These are phyloP conservation scores for Neotoma lepida DNA, from an alignment of 2,113 vertebrate species.

Conservation along the genomic window DNA sequence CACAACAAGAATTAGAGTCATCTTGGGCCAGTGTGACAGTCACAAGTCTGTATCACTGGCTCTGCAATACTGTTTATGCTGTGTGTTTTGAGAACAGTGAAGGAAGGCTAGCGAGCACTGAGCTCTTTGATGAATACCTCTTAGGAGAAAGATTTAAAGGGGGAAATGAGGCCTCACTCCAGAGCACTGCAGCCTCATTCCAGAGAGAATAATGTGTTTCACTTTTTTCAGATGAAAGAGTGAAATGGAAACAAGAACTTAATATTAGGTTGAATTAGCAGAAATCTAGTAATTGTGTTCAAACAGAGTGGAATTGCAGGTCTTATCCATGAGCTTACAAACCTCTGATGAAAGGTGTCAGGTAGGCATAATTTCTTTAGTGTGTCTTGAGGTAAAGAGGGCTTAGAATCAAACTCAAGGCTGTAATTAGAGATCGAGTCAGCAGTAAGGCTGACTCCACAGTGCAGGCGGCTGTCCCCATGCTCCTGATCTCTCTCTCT, in stretches of 20 bases:
- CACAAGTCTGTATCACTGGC: not conserved
- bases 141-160: not conserved
- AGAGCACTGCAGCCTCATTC: not conserved
- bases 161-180: not conserved
- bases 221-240: not conserved
- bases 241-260: conserved; percentile 1
- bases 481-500: not conserved
- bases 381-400: not conserved
- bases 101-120: not conserved
- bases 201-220: not conserved
- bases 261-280: not conserved
- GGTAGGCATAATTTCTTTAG: conserved; percentile 41
- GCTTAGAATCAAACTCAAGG: not conserved
- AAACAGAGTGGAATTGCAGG: conserved; percentile 41
- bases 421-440: conserved; percentile 18
- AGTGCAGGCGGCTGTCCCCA: not conserved
- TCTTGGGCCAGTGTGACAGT: too few species aligned
- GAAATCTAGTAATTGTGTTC: conserved; percentile 16
- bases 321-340: conserved; percentile 37
- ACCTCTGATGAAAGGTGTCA: conserved; percentile 13
- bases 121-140: not conserved
- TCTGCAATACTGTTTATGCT: not conserved
- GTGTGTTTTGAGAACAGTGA: not conserved
- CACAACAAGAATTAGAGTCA: accelerated
- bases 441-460: not conserved